Evolutionary conservation across 2,888 invertebrate genomes (phyloP), one percentile per base, ranked within the genome.

Genomic region (Phoenoteleia sp.): DNA sequence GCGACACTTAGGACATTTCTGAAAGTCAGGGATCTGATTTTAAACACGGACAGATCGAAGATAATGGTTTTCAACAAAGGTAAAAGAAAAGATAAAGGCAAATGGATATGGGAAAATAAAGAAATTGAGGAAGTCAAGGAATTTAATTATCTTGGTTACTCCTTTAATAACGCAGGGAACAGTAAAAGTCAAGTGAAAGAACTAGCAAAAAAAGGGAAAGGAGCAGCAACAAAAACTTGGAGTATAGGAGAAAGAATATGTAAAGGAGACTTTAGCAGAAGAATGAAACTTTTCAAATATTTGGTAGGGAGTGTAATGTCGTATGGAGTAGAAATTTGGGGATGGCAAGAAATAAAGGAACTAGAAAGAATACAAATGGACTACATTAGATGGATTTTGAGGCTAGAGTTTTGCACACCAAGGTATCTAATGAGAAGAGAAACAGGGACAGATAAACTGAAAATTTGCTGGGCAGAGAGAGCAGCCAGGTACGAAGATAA

Each of bases 71-170:
- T 36, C 13, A 36, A 36, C 4, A 42, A n/a, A 42, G 42, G 15
- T 3, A 4, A n/a, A 17, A 2, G 17, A 3, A 42, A 42, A 42
- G 17, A n/a, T n/a, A n/a, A 42, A 42, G 15, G 42, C n/a, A 42
- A 42, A 3, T 17, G 17, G 33, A 33, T 5, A 4, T 33, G 33
- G 11, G 33, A 33, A 33, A 11, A 11, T 5, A 33, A 33, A 33
- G 33, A 33, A 71, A n/a, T n/a, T n/a, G n/a, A n/a, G n/a, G n/a
- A n/a, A 25, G 54, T 62, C 0, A 39, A 66, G 11, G 42, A 17
- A 29, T 74, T 67, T 36, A 67, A 66, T 27, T 74, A 74, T 25
- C n/a, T 72, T 9, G 74, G 67, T 0, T 77, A 67, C 17, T 25
- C 19, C 1, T 82, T 82, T 11, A 71, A 82, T n/a, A 39, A 36